These are phyloP conservation scores for Cryptoprocta ferox DNA, from an alignment of 2,797 vertebrate species.

Conservation along the genomic window DNA sequence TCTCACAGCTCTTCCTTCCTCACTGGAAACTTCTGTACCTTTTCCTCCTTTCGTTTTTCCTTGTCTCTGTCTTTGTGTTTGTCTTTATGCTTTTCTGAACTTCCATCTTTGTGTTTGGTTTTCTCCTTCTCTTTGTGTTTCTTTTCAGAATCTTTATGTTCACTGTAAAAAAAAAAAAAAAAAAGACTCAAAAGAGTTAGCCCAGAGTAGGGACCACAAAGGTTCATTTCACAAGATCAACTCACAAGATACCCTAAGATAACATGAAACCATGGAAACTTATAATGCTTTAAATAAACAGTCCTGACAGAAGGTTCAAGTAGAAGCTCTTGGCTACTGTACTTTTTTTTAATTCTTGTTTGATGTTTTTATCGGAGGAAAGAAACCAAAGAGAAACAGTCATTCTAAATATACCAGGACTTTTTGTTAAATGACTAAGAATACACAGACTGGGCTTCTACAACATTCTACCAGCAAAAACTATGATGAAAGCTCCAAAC, in stretches of 20 bases:
- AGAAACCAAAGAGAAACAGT: slow-evolving; percentile 58
- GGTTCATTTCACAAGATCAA: slow-evolving; percentile 55
- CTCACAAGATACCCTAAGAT: slow-evolving; percentile 27
- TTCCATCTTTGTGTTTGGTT: slow-evolving; percentile 93
- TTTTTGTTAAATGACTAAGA: background rate
- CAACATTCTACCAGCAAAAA: slow-evolving; percentile 1
- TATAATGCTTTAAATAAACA: slow-evolving; percentile 49
- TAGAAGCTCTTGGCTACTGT: background rate
- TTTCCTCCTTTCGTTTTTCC: slow-evolving; percentile 95
- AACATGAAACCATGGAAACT: slow-evolving; percentile 65
- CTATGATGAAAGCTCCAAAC: slow-evolving; percentile 13
- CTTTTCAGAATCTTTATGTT: slow-evolving; percentile 97
- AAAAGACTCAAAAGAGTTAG: slow-evolving; percentile 70
- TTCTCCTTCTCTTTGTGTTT: slow-evolving; percentile 96
- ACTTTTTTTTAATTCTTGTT: slow-evolving; percentile 8
- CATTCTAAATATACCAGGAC: background rate
- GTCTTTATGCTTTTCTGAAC: slow-evolving; percentile 94
- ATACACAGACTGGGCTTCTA: background rate
- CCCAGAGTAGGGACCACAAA: slow-evolving; percentile 39
- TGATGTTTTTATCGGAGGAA: slow-evolving; percentile 30
- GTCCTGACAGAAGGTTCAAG: slow-evolving; percentile 36
- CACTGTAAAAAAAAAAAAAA: slow-evolving; percentile 87
- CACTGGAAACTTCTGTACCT: slow-evolving; percentile 85
- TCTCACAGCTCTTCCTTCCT: background rate
- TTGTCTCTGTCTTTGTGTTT: slow-evolving; percentile 91